Base-by-base conservation (phyloP, 2,797 vertebrate genomes). In the Bothrops alternatus region DNA sequence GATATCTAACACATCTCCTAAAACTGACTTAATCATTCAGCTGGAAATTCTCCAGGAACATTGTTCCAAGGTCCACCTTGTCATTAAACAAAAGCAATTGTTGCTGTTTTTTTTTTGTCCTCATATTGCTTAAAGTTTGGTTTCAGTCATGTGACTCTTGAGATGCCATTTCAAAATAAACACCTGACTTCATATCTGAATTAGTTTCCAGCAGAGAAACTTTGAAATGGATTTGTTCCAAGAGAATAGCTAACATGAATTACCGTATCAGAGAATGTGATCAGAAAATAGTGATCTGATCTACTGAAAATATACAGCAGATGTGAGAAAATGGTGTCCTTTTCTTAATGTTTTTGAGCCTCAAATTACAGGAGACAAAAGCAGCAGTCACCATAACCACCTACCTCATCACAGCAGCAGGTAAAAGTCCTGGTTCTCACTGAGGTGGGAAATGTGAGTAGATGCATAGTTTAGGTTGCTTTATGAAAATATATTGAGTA, bases 211-310 rank as follows among this genome's bases (percentile, higher is more conserved):
- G 88, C 4, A 87, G 86, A 92, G 88, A 89, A 92, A 91, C 42
- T 86, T 95, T 85, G 6, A 94, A 93, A 93, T 42, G 0, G 60
- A 32, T 95, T 96, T 93, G 87, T 95, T 94, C 92, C 58, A 23
- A 28, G 23, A 94, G 92, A 90, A 63, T 93, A 90, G 26, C 25
- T 57, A 86, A 53, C 0, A 0, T 94, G 94, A 94, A 90, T 96
- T 95, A 96, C 1, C 0, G 16, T 82, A 82, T 2, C 28, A 47
- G 58, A 65, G 86, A 95, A 93, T 88, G 93, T 1, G 7, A 42
- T 65, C 0, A 0, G 63, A 93, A 73, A 95, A 90, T 90, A 6
- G 56, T 2, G 7, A 61, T 90, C 0, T 0, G 5, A 37, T 90
- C 58, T 91, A 93, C 28, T 57, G 23, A 58, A 95, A 90, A 89